Base-by-base conservation (phyloP, 2,113 vertebrate genomes). In the Menidia beryllina region DNA sequence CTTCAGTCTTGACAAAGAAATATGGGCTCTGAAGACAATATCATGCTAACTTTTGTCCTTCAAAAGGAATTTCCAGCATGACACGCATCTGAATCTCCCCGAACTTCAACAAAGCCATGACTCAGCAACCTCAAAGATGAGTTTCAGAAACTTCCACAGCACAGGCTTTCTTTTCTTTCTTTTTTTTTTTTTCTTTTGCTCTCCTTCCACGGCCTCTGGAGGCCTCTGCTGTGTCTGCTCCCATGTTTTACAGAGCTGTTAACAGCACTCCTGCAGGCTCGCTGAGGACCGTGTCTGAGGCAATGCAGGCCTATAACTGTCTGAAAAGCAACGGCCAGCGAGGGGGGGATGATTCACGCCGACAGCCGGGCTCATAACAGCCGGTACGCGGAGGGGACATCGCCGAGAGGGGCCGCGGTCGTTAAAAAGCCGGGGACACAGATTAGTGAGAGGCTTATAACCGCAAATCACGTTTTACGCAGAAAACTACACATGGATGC, bases 301-400 rank as follows among this genome's bases (percentile, higher is more conserved):
- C 61, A 64, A n/a, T 53, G 61, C 26, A 19, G 72, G 62, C 58
- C 74, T 57, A 27, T 74, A 85, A 85, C 77, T 82, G 72, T 79
- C 50, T 70, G 66, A 60, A n/a, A 71, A 69, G 76, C 76, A 83
- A 84, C 71, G 85, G 62, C 83, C 79, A 64, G 72, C n/a, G 41
- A 76, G 73, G 73, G 69, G n/a, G 66, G 73, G 30, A 78, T 81
- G 82, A 85, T 72, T 86, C 82, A 69, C 19, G 21, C 48, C 41
- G n/a, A 79, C 79, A 74, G 79, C 68, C 59, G 58, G 66, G 67
- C 79, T 85, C 58, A 51, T 58, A 65, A 79, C 79, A 73, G 70
- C 19, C 26, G 4, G 27, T 60, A 67, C 72, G 74, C 79, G 77
- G 78, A 79, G 72, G 63, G 75, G 38, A 70, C 59, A 59, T 55